Percentiles rank a stretch among this genome's conserved stretches.
Evolutionary conservation across 2,888 invertebrate species (phyloP).

Genomic region (Taphrorychus bicolor): DNA sequence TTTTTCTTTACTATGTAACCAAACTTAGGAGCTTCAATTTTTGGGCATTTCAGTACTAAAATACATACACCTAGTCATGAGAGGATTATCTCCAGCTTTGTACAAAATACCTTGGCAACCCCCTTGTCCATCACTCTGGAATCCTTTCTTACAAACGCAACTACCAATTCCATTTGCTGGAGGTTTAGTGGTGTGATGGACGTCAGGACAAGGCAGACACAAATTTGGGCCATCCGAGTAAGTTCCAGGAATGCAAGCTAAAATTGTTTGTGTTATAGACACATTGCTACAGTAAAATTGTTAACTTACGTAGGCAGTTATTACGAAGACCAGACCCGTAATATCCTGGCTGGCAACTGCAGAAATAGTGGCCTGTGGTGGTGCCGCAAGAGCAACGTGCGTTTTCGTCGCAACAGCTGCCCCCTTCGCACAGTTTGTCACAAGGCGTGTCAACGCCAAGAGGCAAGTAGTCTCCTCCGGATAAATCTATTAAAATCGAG

Average conservation of each 20-base stretch:
- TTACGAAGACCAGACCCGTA: constrained; percentile 69
- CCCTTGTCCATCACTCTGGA: constrained; percentile 59
- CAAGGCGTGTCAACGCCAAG: constrained; percentile 63
- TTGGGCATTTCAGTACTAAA: constrained; percentile 67
- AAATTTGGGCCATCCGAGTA: constrained; percentile 66
- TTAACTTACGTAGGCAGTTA: constrained; percentile 67
- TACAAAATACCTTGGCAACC: constrained; percentile 62
- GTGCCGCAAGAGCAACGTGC: constrained; percentile 72
- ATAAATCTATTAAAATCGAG: constrained; percentile 63
- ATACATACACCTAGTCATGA: not conserved
- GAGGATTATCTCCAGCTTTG: not conserved
- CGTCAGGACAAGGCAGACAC: constrained; percentile 67
- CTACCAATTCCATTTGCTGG: constrained; percentile 65
- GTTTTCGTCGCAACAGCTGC: constrained; percentile 66
- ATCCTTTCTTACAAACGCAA: constrained; percentile 71
- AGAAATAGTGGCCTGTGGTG: constrained; percentile 73
- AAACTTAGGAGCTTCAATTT: constrained; percentile 66
- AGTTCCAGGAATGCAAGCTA: constrained; percentile 71
- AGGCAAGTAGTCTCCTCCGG: constrained; percentile 65
- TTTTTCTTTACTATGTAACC: constrained; percentile 71
- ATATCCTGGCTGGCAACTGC: constrained; percentile 69
- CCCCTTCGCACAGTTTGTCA: constrained; percentile 62
- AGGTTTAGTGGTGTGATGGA: constrained; percentile 67
- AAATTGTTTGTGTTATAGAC: constrained; percentile 29
- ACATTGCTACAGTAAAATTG: not conserved